Evolutionary conservation across 2,113 vertebrate species (phyloP), one percentile per base, ranked within the genome.

Genomic region (Catagonus wagneri): DNA sequence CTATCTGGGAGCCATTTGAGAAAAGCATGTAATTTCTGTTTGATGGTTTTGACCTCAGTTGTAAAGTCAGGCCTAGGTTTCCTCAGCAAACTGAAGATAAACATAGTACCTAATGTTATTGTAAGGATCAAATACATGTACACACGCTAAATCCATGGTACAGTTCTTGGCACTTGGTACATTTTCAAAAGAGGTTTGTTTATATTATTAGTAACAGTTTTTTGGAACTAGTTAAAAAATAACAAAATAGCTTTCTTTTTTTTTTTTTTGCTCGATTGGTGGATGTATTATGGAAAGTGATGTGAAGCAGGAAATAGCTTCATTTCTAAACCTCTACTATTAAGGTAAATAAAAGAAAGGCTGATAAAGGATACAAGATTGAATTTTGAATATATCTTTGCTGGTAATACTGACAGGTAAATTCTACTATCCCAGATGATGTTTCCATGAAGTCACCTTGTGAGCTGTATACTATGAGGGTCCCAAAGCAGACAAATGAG

Each of bases 261-360:
- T 56, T 36, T 56, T 56, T 56, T 56, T 56, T 56, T 58, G 20
- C 76, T 58, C 19, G 76, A 58, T 79, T 79, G 54, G 20, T 13
- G 76, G 20, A 58, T 58, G 13, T 9, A 25, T 34, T 25, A 58
- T 58, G 54, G 54, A 36, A 79, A 15, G 19, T 58, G 54, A 58
- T 34, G 76, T 79, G 54, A 56, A 79, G 54, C 12, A 58, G 7
- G 79, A 78, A 83, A 76, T 0, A 63, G 9, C 58, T 85, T 71
- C 16, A 92, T 36, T 80, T 83, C 36, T 74, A 97, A 96, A 83
- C 11, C 84, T 60, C 32, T 81, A 36, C 19, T 79, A 80, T 22
- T 8, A 78, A 76, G 50, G 74, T 17, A 84, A 88, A 90, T 16
- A 54, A 58, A 78, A 93, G 39, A 72, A 91, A 94, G 23, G 8